phyloP scores from a whole-genome alignment of 2,888 invertebrate species.

The Aethes cnicana region DNA sequence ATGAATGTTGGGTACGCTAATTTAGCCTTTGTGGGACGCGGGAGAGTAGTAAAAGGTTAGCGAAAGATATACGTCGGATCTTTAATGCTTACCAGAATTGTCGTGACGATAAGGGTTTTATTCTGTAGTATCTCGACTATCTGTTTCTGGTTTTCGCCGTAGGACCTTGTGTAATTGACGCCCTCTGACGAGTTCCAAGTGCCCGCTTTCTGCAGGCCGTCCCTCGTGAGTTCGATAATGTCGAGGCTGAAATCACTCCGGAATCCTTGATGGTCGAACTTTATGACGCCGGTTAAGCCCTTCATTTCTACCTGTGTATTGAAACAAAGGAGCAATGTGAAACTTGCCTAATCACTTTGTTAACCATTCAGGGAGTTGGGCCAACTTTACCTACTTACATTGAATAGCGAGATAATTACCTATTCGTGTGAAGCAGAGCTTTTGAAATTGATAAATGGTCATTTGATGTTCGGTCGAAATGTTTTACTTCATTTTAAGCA shows the following conservation, averaged over 20 bases:
- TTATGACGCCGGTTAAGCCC: slow-evolving; percentile 95
- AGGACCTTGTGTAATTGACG: slow-evolving; percentile 93
- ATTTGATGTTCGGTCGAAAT: too few species aligned
- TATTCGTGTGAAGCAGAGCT: too few species aligned
- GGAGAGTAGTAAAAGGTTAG: slow-evolving; percentile 54
- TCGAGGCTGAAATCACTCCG: slow-evolving; percentile 95
- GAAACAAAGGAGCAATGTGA: slow-evolving; percentile 30
- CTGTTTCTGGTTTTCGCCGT: slow-evolving; percentile 92
- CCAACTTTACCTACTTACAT: slow-evolving; percentile 12
- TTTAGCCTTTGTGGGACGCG: slow-evolving; percentile 57
- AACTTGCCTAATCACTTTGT: slow-evolving; percentile 26
- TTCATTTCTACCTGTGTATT: slow-evolving; percentile 91
- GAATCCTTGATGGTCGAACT: slow-evolving; percentile 96
- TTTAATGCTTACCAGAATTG: slow-evolving; percentile 89
- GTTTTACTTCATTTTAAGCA: too few species aligned
- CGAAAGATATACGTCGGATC: slow-evolving; percentile 48
- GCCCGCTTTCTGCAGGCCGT: slow-evolving; percentile 92
- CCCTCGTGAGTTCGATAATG: slow-evolving; percentile 93
- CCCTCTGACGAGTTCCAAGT: slow-evolving; percentile 94
- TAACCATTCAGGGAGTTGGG: slow-evolving; percentile 11
- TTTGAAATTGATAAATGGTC: too few species aligned
- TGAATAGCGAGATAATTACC: slow-evolving; percentile 1
- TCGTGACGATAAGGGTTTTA: slow-evolving; percentile 94
- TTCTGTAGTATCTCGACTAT: slow-evolving; percentile 95
- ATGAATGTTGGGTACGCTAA: slow-evolving; percentile 53